Evolutionary conservation across 2,888 invertebrate species (phyloP), one percentile per base, ranked within the genome.

Genomic region (Phyllotreta cruciferae): DNA sequence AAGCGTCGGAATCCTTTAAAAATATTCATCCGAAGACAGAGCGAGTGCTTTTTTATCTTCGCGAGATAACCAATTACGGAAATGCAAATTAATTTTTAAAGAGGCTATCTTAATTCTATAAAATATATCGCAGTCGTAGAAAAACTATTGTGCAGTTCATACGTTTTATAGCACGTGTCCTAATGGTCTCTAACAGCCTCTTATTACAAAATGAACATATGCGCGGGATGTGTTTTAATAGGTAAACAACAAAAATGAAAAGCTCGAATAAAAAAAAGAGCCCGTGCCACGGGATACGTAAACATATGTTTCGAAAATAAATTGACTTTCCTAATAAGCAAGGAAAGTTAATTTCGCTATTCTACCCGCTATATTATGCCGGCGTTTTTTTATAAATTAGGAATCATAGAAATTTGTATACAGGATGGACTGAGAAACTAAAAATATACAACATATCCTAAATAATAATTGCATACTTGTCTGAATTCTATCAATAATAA

Each of bases 321-420:
- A 72, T 72, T 68, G 69, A 70, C 70, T 72, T 66, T 68, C 61
- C 72, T 71, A 72, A 71, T 70, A 72, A 71, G 69, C 71, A 57
- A 62, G 68, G 61, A 66, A 71, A 70, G 69, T 70, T 71, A 71
- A 72, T 72, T 72, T 70, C 60, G 71, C 70, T 63, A 62, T 62
- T 61, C 47, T 57, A 66, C 67, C 65, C 68, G 68, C 66, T 63
- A 52, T 42, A 45, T 52, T 35, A 44, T 41, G 60, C 63, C 60
- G 65, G 47, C 56, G 56, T 67, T 69, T 68, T n/a, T 68, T 66
- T 67, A 63, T 64, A 52, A 52, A 37, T 52, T 52, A 10, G 36
- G 52, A 52, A 58, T 49, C 34, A 47, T 50, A 41, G 55, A 34
- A 60, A 47, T 53, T 38, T 53, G 36, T 53, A 14, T 35, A 56